A percentile compares a stretch with the other conserved stretches of the same genome.
Conservation (phyloP, 2,113 vertebrate species). For the Epinephelus fuscoguttatus region DNA sequence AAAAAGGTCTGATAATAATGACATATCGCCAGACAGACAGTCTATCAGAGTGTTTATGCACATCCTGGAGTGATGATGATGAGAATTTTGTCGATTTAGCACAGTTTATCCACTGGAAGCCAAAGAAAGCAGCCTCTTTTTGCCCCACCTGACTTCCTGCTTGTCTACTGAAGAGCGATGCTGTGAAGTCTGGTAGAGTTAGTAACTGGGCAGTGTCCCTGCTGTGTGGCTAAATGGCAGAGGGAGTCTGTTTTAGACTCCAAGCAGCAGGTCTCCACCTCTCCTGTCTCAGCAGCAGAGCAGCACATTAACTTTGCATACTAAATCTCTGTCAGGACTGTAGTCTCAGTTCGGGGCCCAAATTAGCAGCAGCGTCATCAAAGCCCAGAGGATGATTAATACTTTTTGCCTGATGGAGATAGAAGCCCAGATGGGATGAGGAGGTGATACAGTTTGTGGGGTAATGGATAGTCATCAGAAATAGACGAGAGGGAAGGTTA, state of each 20-base stretch:
- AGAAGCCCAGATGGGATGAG: conserved; percentile 32
- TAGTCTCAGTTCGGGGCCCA: conserved; percentile 27
- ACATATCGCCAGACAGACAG: background rate
- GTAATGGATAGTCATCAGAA: conserved; percentile 40
- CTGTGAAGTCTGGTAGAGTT: conserved; percentile 5
- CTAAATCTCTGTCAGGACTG: conserved; percentile 53
- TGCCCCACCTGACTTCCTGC: background rate
- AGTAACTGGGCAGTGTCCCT: conserved; percentile 3
- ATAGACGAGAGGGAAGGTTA: conserved; percentile 13
- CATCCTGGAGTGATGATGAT: background rate
- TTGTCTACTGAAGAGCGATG: background rate
- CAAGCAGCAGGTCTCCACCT: conserved; percentile 40
- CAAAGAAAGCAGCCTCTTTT: background rate
- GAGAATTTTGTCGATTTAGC: background rate
- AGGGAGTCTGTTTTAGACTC: conserved; percentile 38
- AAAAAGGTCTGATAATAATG: background rate
- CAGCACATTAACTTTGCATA: conserved; percentile 47
- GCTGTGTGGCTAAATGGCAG: conserved; percentile 31
- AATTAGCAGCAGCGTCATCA: conserved; percentile 67
- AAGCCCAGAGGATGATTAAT: conserved; percentile 58
- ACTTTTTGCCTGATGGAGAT: conserved; percentile 41
- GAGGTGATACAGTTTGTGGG: conserved; percentile 13
- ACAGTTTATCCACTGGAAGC: conserved; percentile 28
- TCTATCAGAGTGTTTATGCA: background rate
- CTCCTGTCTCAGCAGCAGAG: conserved; percentile 16